Percentiles rank a stretch among this genome's conserved stretches.
Conservation (phyloP, 2,113 vertebrate species). For the Myrmecobius fasciatus region DNA sequence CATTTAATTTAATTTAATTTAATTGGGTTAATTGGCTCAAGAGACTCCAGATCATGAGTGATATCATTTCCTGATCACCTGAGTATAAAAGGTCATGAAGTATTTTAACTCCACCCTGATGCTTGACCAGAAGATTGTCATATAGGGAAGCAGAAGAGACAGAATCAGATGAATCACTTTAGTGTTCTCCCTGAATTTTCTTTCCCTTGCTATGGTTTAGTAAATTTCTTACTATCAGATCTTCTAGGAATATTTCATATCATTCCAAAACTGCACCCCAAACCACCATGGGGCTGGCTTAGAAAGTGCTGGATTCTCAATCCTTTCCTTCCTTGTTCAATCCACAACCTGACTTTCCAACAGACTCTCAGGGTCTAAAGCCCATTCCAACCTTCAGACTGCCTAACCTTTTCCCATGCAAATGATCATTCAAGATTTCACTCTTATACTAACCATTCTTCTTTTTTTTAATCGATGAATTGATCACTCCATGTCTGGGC, state of each 20-base stretch:
- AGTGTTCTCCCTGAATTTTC: not conserved
- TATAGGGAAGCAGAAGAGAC: not conserved
- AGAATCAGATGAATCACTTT: not conserved
- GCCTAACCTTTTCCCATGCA: not conserved
- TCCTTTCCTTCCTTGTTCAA: not conserved
- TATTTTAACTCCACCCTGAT: not conserved
- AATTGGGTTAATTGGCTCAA: no score
- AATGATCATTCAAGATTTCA: not conserved
- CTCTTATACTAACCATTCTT: not conserved
- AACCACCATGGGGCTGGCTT: not conserved
- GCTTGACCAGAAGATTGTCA: not conserved
- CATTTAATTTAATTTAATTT: not conserved
- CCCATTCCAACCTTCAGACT: not conserved
- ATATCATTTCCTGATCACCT: not conserved
- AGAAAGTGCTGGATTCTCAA: not conserved
- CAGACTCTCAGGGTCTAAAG: not conserved
- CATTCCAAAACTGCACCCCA: not conserved
- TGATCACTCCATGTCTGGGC: not conserved
- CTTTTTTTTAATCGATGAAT: not conserved
- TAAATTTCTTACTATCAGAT: not conserved
- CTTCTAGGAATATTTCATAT: not conserved
- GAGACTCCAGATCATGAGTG: not conserved
- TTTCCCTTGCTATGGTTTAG: not conserved
- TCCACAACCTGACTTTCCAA: not conserved
- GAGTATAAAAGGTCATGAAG: not conserved